Conservation (phyloP, 1,140 invertebrate species). For the Musca domestica region DNA sequence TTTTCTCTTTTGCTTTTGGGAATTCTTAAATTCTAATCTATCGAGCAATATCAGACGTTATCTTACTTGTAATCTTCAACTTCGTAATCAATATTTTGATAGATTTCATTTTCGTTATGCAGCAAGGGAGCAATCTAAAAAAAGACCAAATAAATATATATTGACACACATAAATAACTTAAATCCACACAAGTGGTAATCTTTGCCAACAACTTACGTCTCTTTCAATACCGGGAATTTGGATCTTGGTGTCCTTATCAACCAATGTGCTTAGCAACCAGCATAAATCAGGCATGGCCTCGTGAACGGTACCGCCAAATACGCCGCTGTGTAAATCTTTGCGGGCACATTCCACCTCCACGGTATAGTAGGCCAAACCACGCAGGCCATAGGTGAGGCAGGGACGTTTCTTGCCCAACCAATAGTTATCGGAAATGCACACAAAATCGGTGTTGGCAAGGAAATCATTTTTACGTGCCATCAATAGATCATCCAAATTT, state of each 20-base stretch:
- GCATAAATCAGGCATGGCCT: slow-evolving; percentile 87
- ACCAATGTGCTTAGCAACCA: slow-evolving; percentile 80
- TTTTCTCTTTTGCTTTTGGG: no score
- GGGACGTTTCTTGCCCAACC: slow-evolving; percentile 94
- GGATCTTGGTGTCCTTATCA: slow-evolving; percentile 80
- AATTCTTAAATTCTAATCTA: no score
- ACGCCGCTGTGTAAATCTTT: slow-evolving; percentile 96
- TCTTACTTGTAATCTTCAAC: slow-evolving; percentile 69
- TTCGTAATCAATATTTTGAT: slow-evolving; percentile 89
- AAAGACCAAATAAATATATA: not conserved
- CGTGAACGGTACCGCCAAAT: slow-evolving; percentile 87
- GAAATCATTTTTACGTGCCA: slow-evolving; percentile 73
- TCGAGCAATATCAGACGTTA: not conserved
- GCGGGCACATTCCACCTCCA: slow-evolving; percentile 84
- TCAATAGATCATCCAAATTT: slow-evolving; percentile 86
- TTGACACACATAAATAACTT: slow-evolving; percentile 7
- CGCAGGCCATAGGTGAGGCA: slow-evolving; percentile 96
- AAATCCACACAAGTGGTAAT: not conserved
- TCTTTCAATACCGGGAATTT: slow-evolving; percentile 76
- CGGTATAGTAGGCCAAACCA: slow-evolving; percentile 88
- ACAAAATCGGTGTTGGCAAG: slow-evolving; percentile 87
- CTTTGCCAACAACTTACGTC: slow-evolving; percentile 56
- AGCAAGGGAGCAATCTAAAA: slow-evolving; percentile 57
- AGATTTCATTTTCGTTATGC: slow-evolving; percentile 73
- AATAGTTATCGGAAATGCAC: slow-evolving; percentile 99